Evolutionary conservation across 2,888 invertebrate genomes (phyloP), one percentile per base, ranked within the genome.

Genomic region (Spodoptera picta): DNA sequence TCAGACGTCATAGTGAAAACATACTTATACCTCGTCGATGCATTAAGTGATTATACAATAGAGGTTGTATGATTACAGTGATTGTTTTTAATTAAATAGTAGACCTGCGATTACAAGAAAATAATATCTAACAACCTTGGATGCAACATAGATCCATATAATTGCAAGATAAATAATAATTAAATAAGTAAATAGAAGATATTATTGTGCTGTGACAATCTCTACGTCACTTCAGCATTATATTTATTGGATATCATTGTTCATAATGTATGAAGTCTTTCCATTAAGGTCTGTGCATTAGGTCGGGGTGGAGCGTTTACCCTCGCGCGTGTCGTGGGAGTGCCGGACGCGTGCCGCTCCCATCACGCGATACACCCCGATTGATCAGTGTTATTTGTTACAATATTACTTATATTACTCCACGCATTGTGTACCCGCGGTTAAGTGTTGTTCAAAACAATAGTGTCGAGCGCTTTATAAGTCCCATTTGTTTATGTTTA

Each of bases 331-430:
- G 92, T 68, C 93, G 95, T 95, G 95, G 94, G 95, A 94, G 94
- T 93, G 93, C 89, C 91, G 84, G 69, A 84, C 93, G 93, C 94
- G 94, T 93, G 94, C 90, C 92, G 90, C 92, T 95, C 93, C 93
- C 95, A 94, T 92, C 92, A 92, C 91, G 91, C 90, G 91, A 88
- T 85, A 83, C 85, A 83, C 88, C 87, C 90, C 80, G 87, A 84
- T 88, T 87, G 83, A 87, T 87, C 89, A 87, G 81, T 86, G 85
- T 88, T 89, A 90, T 88, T 89, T 83, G 84, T 85, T 79, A 79
- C 83, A 77, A 83, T 85, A 88, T 88, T 87, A 88, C 83, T 84
- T 79, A 84, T 86, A 88, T 87, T 87, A 88, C 83, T 83, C 78
- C 73, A 79, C 77, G 84, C 84, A 84, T 86, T 87, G 85, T 87